phyloP scores from a whole-genome alignment of 2,113 vertebrate genomes.

The Misgurnus anguillicaudatus region DNA sequence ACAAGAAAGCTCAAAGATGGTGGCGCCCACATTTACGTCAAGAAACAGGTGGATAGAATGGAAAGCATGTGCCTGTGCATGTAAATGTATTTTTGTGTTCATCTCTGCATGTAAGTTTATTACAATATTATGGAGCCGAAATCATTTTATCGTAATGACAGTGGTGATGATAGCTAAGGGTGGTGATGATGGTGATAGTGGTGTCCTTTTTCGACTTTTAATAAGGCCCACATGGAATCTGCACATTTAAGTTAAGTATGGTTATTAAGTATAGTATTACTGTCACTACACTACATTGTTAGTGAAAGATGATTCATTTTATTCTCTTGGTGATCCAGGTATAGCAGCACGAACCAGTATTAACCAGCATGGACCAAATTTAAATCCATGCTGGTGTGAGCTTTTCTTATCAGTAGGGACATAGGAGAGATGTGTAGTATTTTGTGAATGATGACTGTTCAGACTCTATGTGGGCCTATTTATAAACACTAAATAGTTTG shows the following conservation, averaged over 20 bases:
- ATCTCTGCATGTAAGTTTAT: background rate
- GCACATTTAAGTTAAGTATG: background rate
- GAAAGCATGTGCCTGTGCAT: slow-evolving; percentile 23
- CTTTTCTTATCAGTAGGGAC: no score
- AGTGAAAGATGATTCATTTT: no score
- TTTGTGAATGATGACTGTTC: background rate
- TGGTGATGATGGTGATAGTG: slow-evolving; percentile 50
- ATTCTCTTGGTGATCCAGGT: no score
- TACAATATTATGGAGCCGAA: slow-evolving; percentile 20
- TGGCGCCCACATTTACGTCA: no score
- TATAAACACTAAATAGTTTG: background rate
- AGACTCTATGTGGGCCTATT: slow-evolving; percentile 16
- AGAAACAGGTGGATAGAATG: no score
- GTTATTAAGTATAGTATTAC: no score
- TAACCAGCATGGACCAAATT: no score
- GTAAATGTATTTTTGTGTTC: slow-evolving; percentile 9
- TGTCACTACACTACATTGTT: no score
- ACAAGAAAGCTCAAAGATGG: no score
- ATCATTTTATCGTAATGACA: slow-evolving; percentile 60
- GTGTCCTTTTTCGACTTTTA: slow-evolving; percentile 57
- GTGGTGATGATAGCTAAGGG: slow-evolving; percentile 28
- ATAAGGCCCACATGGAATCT: slow-evolving; percentile 34
- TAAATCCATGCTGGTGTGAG: no score
- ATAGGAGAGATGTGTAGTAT: background rate
- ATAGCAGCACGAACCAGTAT: no score